Base-by-base conservation (phyloP, 1,140 invertebrate species). In the Mizuhopecten yessoensis region DNA sequence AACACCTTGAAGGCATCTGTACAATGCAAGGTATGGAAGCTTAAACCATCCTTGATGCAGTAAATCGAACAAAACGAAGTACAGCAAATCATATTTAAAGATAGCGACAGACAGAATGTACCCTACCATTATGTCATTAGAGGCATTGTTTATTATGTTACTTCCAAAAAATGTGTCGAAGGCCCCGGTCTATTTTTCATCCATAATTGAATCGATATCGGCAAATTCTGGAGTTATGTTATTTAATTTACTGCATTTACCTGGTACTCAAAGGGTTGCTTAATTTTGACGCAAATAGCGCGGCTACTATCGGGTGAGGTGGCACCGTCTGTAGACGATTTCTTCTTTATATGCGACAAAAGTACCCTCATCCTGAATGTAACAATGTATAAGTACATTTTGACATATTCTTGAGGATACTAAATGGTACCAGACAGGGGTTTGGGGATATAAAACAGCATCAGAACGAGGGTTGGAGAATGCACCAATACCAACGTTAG, bases 171-270 rank as follows among this genome's bases (percentile, higher is more conserved):
- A 75, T n/a, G 57, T 75, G 57, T 75, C 5, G 5, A 75, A 75
- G n/a, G 11, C 57, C n/a, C 15, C n/a, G 0, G 57, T n/a, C 57
- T 75, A 75, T 75, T 29, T 75, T 29, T n/a, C 57, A n/a, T 1
- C n/a, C 57, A 75, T 75, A 75, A 75, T 75, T 75, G 57, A 75
- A 75, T 75, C n/a, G 57, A 75, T 75, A 29, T 7, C n/a, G 9
- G 20, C 23, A n/a, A 75, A n/a, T 75, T 75, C 57, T n/a, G 57
- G 57, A 75, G n/a, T 75, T 75, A 75, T 45, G 17, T 75, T 75
- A 75, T 75, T 75, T 29, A n/a, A 75, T 75, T 75, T 75, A 75
- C 57, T 29, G n/a, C 29, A 75, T 75, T 29, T 29, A n/a, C 17
- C 3, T 9, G 57, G 23, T n/a, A n/a, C 57, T 75, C 57, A 75